Base-by-base conservation (phyloP, 2,888 invertebrate species). In the Ectemnius continuus region DNA sequence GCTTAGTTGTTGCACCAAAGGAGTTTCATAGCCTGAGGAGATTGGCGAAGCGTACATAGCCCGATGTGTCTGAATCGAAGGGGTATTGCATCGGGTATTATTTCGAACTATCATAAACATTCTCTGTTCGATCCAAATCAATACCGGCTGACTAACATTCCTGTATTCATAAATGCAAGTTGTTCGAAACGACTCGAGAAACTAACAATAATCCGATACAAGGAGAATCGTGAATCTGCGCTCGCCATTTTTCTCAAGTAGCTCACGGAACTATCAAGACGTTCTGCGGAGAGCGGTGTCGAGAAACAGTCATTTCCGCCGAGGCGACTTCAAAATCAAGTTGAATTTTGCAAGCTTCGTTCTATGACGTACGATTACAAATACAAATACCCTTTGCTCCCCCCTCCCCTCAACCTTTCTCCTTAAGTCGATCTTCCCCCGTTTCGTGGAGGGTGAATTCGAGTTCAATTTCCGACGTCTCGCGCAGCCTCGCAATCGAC, bases 401-500 rank as follows among this genome's bases (percentile, higher is more conserved):
- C 36, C 60, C 28, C 28, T 36, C 28, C 56, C 20, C 23, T 46
- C 3, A 8, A 62, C 56, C 16, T 70, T 57, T 61, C 56, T 16
- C 36, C 6, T 26, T 61, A 11, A 36, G 36, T 36, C 36, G 36
- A 61, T 46, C 67, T 67, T 67, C 61, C 67, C 67, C 46, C 67
- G 61, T 46, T 61, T 67, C 46, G 61, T 64, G 52, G 63, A 59
- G 60, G 16, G 46, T 45, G 52, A 14, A 52, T 52, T 52, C 68
- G 62, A 77, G 73, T 83, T 73, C 84, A 78, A 84, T 80, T 84
- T 84, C 81, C 70, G 70, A 77, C 71, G 67, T 68, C 65, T 79
- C 79, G 79, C 77, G 75, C 78, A 72, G 66, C 67, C 62, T 68
- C 76, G 69, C 74, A 69, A 76, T 67, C 75, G 8, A 6, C 76